Evolutionary conservation across 2,113 vertebrate species (phyloP), one percentile per base, ranked within the genome.

Genomic region (Hirundichthys speculiger): DNA sequence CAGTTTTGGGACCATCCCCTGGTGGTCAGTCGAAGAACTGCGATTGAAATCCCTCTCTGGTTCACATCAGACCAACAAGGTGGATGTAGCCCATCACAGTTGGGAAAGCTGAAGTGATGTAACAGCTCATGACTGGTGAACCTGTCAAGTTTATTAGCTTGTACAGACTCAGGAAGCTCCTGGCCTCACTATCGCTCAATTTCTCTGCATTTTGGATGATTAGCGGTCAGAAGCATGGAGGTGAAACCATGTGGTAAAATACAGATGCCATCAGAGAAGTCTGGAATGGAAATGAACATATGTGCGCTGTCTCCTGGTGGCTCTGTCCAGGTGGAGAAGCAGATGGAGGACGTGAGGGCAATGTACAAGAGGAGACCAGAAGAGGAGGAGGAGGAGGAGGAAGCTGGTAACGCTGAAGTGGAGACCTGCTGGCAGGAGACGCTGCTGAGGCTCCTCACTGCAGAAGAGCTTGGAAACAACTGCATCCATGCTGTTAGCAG

Each of bases 391-490:
- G 68, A 65, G 41, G 42, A 51, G 39, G 25, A 24, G 61, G 74
- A 39, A 51, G n/a, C n/a, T 15, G 47, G 6, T 49, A 2, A 15
- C 24, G 22, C 13, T 6, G 1, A n/a, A 14, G 8, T 3, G 0
- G 45, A 50, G 2, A 1, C 16, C 21, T 27, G 22, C 49, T 70
- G 64, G 65, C 25, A 73, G 50, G 51, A 60, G 16, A 57, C 22
- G 1, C 42, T 55, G 3, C 62, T 56, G 48, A 72, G 7, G n/a
- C 2, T 82, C 52, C 5, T 52, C 58, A 12, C 19, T 1, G 19
- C 18, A 34, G 58, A 85, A 56, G 66, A 82, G 14, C 66, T 69
- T 21, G 76, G 73, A 46, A 71, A 65, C 34, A 19, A 2, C 50
- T 75, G 2, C 24, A 2, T 57, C 42, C 30, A 18, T 1, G 2